These are phyloP conservation scores for Apodemus agrarius DNA, from an alignment of 2,797 vertebrate genomes.

Conservation along the genomic window DNA sequence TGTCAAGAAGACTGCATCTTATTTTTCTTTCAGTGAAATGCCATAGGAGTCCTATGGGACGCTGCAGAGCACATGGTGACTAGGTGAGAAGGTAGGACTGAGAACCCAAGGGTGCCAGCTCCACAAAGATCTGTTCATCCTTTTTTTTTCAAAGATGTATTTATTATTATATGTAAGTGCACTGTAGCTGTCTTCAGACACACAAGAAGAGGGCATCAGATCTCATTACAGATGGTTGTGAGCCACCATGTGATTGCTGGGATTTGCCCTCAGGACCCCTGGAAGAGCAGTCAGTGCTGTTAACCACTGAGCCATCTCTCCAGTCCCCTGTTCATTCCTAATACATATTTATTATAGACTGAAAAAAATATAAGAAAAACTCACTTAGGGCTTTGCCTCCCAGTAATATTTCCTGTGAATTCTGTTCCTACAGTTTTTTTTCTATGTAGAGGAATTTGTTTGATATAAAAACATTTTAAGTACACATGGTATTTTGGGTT, in stretches of 20 bases:
- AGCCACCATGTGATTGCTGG: too few species aligned
- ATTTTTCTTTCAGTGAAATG: background rate
- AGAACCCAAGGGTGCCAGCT: background rate
- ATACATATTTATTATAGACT: background rate
- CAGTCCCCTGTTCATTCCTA: background rate
- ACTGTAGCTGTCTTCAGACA: too few species aligned
- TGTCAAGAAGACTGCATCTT: background rate
- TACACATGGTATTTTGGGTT: background rate
- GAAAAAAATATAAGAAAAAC: background rate
- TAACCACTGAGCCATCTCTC: too few species aligned
- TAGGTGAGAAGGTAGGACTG: background rate
- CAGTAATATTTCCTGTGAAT: background rate
- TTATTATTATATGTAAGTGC: too few species aligned
- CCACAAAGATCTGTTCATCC: background rate
- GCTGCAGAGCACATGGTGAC: background rate
- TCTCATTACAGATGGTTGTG: too few species aligned
- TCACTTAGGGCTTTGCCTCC: background rate
- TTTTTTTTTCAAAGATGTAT: background rate
- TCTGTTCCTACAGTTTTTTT: background rate
- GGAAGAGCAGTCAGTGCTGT: too few species aligned
- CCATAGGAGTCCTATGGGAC: background rate
- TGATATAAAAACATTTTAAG: conserved; percentile 1
- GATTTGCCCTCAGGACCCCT: too few species aligned
- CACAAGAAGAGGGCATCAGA: too few species aligned
- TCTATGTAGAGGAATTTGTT: background rate